Conservation (phyloP, 2,888 invertebrate genomes). For the Cantharis nigra region DNA sequence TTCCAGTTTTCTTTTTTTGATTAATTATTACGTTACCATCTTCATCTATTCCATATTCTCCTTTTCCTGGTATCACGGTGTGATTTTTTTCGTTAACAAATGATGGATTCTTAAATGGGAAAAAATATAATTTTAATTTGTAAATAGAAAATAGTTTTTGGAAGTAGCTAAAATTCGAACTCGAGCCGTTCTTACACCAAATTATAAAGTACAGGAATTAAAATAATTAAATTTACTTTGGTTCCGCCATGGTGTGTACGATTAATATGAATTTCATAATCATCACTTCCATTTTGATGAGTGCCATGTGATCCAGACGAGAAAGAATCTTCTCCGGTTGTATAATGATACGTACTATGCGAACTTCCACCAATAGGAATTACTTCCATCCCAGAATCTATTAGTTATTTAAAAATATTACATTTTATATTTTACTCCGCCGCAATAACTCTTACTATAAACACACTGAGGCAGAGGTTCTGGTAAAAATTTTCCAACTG, state of each 20-base stretch:
- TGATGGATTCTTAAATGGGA: background rate
- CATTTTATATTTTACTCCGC: background rate
- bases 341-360: background rate
- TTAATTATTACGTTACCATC: slow-evolving; percentile 10
- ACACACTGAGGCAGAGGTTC: slow-evolving; percentile 74
- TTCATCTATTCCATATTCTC: slow-evolving; percentile 11
- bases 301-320: background rate
- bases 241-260: background rate
- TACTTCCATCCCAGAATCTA: slow-evolving; percentile 40
- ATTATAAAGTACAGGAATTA: background rate
- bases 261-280: slow-evolving; percentile 21
- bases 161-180: too few species aligned
- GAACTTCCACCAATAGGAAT: slow-evolving; percentile 36
- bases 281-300: background rate
- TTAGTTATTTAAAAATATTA: slow-evolving; percentile 11
- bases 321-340: slow-evolving; percentile 4
- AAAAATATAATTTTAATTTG: background rate
- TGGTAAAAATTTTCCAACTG: slow-evolving; percentile 69
- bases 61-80: slow-evolving; percentile 16
- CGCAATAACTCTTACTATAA: slow-evolving; percentile 57
- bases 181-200: too few species aligned
- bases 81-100: slow-evolving; percentile 9
- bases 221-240: background rate
- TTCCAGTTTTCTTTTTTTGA: slow-evolving; percentile 63
- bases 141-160: background rate